A percentile compares a stretch with the other conserved stretches of the same genome.
Conservation (phyloP, 2,113 vertebrate genomes). For the Anhinga anhinga region DNA sequence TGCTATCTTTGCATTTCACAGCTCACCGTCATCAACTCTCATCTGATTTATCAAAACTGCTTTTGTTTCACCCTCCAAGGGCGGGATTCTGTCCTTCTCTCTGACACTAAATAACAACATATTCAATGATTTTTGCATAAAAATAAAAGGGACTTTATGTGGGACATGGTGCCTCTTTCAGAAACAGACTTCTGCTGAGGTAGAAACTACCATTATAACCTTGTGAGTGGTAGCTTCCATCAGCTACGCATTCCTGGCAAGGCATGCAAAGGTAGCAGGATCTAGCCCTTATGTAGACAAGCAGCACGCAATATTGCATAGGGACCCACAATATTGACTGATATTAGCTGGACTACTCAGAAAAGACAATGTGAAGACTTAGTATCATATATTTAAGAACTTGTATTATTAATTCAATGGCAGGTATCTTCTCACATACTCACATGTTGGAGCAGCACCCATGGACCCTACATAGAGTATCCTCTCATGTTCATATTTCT, state of each 20-base stretch:
- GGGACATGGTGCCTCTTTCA: neutral
- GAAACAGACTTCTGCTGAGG: neutral
- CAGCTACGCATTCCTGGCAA: rapidly evolving
- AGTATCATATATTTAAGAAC: neutral
- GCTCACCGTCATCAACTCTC: neutral
- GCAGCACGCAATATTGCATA: neutral
- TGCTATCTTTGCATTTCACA: neutral
- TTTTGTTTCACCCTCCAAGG: neutral
- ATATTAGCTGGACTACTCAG: neutral
- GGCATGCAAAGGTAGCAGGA: neutral
- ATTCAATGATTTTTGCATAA: neutral
- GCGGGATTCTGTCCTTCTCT: neutral
- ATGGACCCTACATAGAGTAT: neutral
- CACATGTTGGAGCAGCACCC: neutral
- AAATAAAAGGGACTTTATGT: neutral
- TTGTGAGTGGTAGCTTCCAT: neutral
- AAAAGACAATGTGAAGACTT: neutral
- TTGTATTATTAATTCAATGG: neutral
- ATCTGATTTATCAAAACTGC: slow-evolving; percentile 11
- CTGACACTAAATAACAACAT: neutral
- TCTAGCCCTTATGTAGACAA: neutral
- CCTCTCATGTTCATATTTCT: neutral
- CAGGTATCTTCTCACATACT: neutral
- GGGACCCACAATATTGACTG: neutral
- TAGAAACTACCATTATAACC: neutral